phyloP scores from a whole-genome alignment of 2,797 vertebrate genomes.

The Anisognathus igniventris region DNA sequence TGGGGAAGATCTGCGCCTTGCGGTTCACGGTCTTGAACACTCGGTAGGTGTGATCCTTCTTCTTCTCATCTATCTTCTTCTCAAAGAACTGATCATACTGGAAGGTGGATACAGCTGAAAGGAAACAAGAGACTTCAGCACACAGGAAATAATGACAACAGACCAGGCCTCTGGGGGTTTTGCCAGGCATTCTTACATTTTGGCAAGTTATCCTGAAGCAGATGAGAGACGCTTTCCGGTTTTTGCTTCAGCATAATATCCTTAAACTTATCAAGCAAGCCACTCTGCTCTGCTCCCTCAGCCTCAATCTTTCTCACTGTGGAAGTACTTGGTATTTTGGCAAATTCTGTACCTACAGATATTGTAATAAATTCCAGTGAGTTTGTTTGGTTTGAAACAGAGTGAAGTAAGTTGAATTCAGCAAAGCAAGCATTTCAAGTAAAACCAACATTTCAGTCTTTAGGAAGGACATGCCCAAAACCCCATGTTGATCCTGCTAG shows the following conservation, averaged over 20 bases:
- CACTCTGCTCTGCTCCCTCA: slow-evolving; percentile 51
- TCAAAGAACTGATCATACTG: slow-evolving; percentile 92
- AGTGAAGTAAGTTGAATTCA: background rate
- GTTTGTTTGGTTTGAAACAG: background rate
- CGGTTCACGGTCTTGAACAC: slow-evolving; percentile 94
- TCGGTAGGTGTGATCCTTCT: slow-evolving; percentile 87
- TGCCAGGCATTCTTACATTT: slow-evolving; percentile 74
- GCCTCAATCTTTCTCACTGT: slow-evolving; percentile 35
- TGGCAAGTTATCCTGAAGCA: slow-evolving; percentile 94
- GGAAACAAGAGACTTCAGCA: background rate
- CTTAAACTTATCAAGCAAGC: slow-evolving; percentile 82
- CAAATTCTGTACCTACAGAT: slow-evolving; percentile 73
- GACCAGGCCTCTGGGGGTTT: background rate
- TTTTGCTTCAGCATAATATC: slow-evolving; percentile 84
- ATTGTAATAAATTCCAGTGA: background rate
- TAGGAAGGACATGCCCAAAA: background rate
- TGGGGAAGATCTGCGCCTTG: slow-evolving; percentile 83
- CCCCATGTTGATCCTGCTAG: background rate
- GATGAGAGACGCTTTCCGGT: slow-evolving; percentile 87
- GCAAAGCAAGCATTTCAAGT: background rate
- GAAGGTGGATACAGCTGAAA: slow-evolving; percentile 84
- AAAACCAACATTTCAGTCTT: background rate
- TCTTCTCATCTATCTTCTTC: slow-evolving; percentile 89
- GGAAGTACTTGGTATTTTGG: slow-evolving; percentile 70
- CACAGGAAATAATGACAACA: background rate